Evolutionary conservation across 1,140 invertebrate genomes (phyloP).

Genomic region (Papilio aristodemus): DNA sequence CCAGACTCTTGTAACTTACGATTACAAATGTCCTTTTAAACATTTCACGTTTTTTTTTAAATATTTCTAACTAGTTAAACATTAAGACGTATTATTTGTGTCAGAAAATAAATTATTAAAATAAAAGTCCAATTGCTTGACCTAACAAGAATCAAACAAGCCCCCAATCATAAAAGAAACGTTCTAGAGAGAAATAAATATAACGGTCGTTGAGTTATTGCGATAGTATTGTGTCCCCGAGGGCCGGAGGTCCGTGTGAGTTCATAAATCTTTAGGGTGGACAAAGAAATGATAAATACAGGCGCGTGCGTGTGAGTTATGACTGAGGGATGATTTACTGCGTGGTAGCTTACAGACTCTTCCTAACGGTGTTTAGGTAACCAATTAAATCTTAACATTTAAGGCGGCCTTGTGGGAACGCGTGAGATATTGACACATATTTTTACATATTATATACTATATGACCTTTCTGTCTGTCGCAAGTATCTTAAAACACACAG

Average conservation of each 20-base stretch:
- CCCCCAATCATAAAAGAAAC: slow-evolving; percentile 29
- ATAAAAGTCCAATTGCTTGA: slow-evolving; percentile 22
- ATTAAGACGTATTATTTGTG: neutral
- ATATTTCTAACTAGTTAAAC: neutral
- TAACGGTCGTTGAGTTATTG: slow-evolving; percentile 45
- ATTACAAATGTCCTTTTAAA: slow-evolving; percentile 42
- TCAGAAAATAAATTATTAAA: neutral
- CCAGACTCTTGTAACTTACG: slow-evolving; percentile 36
- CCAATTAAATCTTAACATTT: slow-evolving; percentile 26
- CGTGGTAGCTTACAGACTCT: slow-evolving; percentile 37
- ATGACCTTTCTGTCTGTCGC: too few species aligned
- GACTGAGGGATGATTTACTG: slow-evolving; percentile 45
- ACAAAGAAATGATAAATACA: slow-evolving; percentile 66
- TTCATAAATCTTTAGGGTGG: slow-evolving; percentile 52
- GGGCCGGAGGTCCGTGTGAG: slow-evolving; percentile 41
- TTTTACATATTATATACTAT: too few species aligned
- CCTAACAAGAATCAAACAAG: slow-evolving; percentile 30
- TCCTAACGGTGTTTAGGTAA: slow-evolving; percentile 24
- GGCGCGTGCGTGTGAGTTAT: slow-evolving; percentile 51
- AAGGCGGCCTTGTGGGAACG: slow-evolving; percentile 9
- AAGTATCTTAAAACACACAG: too few species aligned
- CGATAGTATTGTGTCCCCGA: slow-evolving; percentile 43
- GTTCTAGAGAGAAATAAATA: slow-evolving; percentile 45
- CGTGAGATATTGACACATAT: too few species aligned
- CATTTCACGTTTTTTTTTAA: slow-evolving; percentile 7